Evolutionary conservation across 1,140 invertebrate species (phyloP), one percentile per base, ranked within the genome.

Genomic region (Cherax destructor): DNA sequence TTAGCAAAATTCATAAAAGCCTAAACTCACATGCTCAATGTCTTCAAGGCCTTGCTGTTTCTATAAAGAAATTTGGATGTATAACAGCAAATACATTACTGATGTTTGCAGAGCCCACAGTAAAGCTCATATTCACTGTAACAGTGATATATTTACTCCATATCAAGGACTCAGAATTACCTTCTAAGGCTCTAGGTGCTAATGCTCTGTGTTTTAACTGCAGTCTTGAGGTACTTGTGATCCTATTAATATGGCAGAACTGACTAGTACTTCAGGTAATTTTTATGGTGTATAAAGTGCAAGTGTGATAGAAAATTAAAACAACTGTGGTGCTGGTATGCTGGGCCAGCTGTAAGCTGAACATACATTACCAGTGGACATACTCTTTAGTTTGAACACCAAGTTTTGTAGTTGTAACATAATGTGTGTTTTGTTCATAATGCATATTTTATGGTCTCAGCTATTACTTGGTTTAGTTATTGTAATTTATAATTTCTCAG

Each of bases 401-500:
- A 59, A 69, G 61, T 91, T 79, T 72, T 85, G 83, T 85, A 84
- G 65, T 76, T 83, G 49, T 78, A 13, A 61, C 80, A 83, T 83
- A 16, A 50, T 91, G 74, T 91, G 74, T 86, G 78, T 59, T 52
- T 80, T 79, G 74, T 79, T 85, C 77, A 49, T 91, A 79, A 91
- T 76, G 77, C 56, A 91, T 86, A 69, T 72, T 79, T 80, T 91
- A 78, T 65, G 50, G 52, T 52, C 83, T 79, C 77, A 80, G 69
- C 83, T 72, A 69, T 79, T 86, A 52, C 50, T 85, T 85, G 61
- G 83, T 85, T 91, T 81, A 90, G 89, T 91, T 86, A 79, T 50
- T 91, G 83, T 86, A 79, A 78, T 77, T 84, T 90, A 84, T 90
- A 84, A 90, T 78, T 78, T 84, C 59, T 88, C 72, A 88, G 56